Evolutionary conservation across 1,140 invertebrate genomes (phyloP).

Genomic region (Portunus trituberculatus): DNA sequence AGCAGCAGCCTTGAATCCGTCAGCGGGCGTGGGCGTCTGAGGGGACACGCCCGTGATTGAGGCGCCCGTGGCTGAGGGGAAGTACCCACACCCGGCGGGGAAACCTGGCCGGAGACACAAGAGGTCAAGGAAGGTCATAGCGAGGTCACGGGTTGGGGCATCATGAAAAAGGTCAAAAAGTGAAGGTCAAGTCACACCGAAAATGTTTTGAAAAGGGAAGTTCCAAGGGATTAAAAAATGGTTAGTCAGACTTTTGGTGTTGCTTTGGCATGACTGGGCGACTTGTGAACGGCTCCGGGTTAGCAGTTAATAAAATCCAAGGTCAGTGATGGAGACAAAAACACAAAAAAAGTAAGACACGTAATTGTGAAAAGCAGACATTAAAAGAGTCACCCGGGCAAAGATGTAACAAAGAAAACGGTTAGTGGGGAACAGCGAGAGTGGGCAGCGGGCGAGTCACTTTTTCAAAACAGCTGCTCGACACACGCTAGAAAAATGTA

Average conservation of each 20-base stretch:
- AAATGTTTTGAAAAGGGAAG: no score
- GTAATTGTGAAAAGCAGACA: neutral
- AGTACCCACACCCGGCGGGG: constrained; percentile 77
- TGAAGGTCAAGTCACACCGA: neutral
- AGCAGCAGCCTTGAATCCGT: constrained; percentile 77
- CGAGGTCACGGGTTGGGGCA: neutral
- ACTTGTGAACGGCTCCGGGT: neutral
- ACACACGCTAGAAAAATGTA: constrained; percentile 41
- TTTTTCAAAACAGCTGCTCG: neutral
- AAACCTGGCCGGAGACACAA: constrained; percentile 65
- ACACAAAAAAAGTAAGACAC: neutral
- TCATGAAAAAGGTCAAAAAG: neutral
- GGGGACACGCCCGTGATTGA: constrained; percentile 77
- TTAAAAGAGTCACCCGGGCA: neutral
- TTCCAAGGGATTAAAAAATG: no score
- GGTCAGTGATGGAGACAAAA: neutral
- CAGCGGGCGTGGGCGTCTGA: constrained; percentile 75
- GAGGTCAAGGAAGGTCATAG: constrained; percentile 44
- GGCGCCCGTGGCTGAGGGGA: constrained; percentile 76
- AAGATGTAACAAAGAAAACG: neutral
- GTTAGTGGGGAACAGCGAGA: neutral
- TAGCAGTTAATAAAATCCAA: constrained; percentile 54
- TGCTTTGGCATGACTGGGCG: neutral
- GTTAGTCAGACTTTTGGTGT: no score
- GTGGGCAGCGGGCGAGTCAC: neutral